Conservation (phyloP, 1,140 invertebrate genomes). For the Heliconius himera region DNA sequence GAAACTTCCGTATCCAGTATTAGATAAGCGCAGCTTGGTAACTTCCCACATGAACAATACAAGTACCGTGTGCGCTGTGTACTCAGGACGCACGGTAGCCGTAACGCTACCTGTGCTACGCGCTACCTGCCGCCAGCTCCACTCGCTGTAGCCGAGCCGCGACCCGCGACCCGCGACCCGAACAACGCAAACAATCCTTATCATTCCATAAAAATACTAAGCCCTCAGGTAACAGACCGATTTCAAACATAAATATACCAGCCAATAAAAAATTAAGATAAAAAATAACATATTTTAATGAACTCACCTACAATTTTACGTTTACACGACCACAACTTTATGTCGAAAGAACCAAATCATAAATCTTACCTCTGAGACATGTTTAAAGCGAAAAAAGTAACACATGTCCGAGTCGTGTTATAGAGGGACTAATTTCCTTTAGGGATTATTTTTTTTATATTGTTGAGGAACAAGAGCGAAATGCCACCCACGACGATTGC, state of each 20-base stretch:
- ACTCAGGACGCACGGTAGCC: constrained; percentile 74
- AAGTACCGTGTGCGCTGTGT: constrained; percentile 53
- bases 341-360: constrained; percentile 65
- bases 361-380: constrained; percentile 69
- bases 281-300: constrained; percentile 35
- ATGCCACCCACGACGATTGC: constrained; percentile 74
- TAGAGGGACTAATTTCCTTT: constrained; percentile 79
- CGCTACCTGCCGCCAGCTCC: constrained; percentile 51
- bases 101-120: constrained; percentile 76
- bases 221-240: constrained; percentile 63
- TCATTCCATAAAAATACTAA: constrained; percentile 72
- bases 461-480: constrained; percentile 62
- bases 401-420: constrained; percentile 76
- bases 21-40: background rate
- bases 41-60: background rate
- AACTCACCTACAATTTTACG: constrained; percentile 46
- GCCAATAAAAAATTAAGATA: constrained; percentile 50
- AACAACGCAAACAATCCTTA: constrained; percentile 69
- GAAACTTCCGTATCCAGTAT: background rate
- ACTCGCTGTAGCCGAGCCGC: constrained; percentile 32
- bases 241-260: constrained; percentile 62
- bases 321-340: constrained; percentile 68
- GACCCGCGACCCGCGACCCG: constrained; percentile 40
- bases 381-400: constrained; percentile 79
- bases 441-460: constrained; percentile 66